Conservation (phyloP, 2,797 vertebrate genomes). For the Gymnothorax reevesii region DNA sequence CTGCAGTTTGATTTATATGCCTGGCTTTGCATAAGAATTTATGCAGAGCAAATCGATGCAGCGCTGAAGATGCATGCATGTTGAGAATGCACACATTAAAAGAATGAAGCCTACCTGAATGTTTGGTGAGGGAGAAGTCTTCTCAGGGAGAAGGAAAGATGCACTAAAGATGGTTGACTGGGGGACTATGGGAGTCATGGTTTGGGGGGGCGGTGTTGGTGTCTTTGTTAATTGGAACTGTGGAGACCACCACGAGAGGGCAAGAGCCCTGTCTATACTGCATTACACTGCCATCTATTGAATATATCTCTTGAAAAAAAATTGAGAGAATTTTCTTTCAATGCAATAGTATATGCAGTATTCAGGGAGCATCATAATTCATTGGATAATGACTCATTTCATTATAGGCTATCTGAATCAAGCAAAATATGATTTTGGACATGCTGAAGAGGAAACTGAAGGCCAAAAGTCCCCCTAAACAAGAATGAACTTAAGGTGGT, state of each 20-base stretch:
- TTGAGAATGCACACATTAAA: neutral
- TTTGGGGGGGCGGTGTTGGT: neutral
- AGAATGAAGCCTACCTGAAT: conserved; percentile 15
- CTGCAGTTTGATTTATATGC: conserved; percentile 27
- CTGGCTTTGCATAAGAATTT: conserved; percentile 41
- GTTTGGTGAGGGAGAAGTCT: conserved; percentile 17
- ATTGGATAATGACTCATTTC: too few relatives aligned
- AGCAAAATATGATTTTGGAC: too few relatives aligned
- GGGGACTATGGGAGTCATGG: neutral
- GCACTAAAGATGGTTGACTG: conserved; percentile 8
- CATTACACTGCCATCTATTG: neutral
- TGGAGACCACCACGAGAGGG: neutral
- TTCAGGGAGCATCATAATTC: too few relatives aligned
- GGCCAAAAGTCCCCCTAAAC: too few relatives aligned
- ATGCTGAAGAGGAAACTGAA: too few relatives aligned
- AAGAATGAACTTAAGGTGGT: too few relatives aligned
- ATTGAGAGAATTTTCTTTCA: too few relatives aligned
- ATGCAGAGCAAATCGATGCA: conserved; percentile 18
- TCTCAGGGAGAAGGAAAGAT: too few relatives aligned
- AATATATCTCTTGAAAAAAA: neutral
- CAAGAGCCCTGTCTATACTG: neutral
- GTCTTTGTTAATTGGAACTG: neutral
- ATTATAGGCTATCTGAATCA: too few relatives aligned
- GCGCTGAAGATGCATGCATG: neutral
- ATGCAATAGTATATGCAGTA: too few relatives aligned